These are phyloP conservation scores for Eubasilissa splendida DNA, from an alignment of 2,888 invertebrate species.

Conservation along the genomic window DNA sequence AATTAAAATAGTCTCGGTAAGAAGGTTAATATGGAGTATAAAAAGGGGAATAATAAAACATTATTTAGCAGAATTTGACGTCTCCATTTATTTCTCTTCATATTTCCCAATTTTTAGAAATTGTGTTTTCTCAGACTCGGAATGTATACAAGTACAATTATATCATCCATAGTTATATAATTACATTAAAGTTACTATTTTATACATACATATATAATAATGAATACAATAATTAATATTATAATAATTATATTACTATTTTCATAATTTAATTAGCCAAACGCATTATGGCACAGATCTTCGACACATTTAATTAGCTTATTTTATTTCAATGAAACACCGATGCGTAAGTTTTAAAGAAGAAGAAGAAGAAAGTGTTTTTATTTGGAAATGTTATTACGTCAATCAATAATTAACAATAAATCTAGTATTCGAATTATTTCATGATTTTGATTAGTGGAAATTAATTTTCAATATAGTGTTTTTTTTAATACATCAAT, in stretches of 20 bases:
- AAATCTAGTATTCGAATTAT: conserved; percentile 24
- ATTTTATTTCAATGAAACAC: conserved; percentile 19
- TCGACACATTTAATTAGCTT: conserved; percentile 40
- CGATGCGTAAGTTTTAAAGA: not conserved
- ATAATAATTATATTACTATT: conserved; percentile 50
- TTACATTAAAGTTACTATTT: conserved; percentile 56
- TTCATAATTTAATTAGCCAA: conserved; percentile 55
- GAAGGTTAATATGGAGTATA: too few species aligned
- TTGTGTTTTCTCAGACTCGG: conserved; percentile 56
- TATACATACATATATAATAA: conserved; percentile 54
- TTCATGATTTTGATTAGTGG: too few species aligned
- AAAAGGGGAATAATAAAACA: conserved; percentile 31
- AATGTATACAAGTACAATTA: conserved; percentile 57
- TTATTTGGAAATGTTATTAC: not conserved
- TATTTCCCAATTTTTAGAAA: conserved; percentile 53
- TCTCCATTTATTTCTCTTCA: conserved; percentile 52
- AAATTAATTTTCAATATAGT: too few species aligned
- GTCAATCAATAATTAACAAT: conserved; percentile 3
- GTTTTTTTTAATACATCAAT: too few species aligned
- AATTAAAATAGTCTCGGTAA: too few species aligned
- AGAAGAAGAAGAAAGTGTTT: not conserved
- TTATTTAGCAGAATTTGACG: conserved; percentile 47
- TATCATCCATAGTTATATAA: conserved; percentile 48
- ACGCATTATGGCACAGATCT: conserved; percentile 57
- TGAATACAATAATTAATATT: conserved; percentile 54